Evolutionary conservation across 2,888 invertebrate species (phyloP).

Genomic region (Sylvicola cinctus): DNA sequence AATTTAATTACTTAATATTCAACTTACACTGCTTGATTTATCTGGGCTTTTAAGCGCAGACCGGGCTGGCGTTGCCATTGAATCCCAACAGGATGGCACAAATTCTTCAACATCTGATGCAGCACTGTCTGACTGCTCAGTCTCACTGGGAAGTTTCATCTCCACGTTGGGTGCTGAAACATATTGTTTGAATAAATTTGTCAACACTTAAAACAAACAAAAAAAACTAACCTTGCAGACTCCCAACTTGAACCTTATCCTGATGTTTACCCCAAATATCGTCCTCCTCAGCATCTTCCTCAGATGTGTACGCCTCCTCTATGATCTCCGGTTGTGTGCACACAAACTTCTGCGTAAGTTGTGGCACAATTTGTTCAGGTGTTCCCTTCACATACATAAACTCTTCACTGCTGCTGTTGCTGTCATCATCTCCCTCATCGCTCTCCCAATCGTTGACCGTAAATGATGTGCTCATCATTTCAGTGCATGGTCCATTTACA

Average conservation of each 20-base stretch:
- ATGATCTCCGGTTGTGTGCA: too few relatives aligned
- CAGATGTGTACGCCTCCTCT: neutral
- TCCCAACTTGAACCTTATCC: conserved; percentile 7
- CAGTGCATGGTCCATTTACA: conserved; percentile 8
- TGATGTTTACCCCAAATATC: conserved; percentile 8
- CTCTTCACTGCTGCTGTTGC: conserved; percentile 16
- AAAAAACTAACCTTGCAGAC: neutral
- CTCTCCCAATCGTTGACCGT: conserved; percentile 19
- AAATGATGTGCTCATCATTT: conserved; percentile 10
- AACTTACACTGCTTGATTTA: conserved; percentile 11
- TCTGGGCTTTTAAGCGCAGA: conserved; percentile 43
- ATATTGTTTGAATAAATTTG: neutral
- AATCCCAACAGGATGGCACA: conserved; percentile 65
- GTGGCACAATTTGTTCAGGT: too few relatives aligned
- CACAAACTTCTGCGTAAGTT: too few relatives aligned
- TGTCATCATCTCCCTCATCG: conserved; percentile 28
- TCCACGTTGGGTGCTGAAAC: too few relatives aligned
- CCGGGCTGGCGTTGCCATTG: conserved; percentile 51
- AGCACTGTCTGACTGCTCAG: too few relatives aligned
- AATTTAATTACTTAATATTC: neutral
- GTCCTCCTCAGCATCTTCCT: neutral
- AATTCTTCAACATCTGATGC: conserved; percentile 42
- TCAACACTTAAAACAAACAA: neutral
- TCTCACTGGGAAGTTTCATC: conserved; percentile 7
- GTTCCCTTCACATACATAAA: conserved; percentile 12